phyloP scores from a whole-genome alignment of 2,797 vertebrate species.

The Saguinus oedipus region DNA sequence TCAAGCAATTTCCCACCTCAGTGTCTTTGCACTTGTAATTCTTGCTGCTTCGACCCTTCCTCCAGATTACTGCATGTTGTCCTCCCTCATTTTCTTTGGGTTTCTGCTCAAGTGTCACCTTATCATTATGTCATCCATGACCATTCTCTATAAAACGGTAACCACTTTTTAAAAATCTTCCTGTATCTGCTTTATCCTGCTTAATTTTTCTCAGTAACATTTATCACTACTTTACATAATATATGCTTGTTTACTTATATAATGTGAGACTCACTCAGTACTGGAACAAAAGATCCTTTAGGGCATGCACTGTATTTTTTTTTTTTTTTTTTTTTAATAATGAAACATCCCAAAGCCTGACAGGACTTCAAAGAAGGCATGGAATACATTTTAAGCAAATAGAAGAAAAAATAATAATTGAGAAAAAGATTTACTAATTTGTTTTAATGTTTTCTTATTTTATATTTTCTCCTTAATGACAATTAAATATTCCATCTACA shows the following conservation, averaged over 20 bases:
- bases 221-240: not conserved
- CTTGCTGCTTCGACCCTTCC: not conserved
- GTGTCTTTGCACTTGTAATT: not conserved
- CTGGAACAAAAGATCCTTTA: not conserved
- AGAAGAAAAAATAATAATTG: conserved; percentile 20
- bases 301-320: not conserved
- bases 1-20: not conserved
- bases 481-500: not conserved
- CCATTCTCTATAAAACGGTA: not conserved
- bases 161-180: not conserved
- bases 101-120: not conserved
- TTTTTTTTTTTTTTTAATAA: not conserved
- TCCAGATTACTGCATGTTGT: conserved; percentile 29
- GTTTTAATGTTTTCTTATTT: not conserved
- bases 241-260: not conserved
- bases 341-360: not conserved
- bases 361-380: not conserved
- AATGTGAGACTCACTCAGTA: not conserved
- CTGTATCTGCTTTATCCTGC: not conserved
- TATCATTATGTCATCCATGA: not conserved
- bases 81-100: not conserved
- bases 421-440: not conserved
- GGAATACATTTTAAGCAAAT: not conserved
- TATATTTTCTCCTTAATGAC: not conserved
- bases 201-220: not conserved